Conservation (phyloP, 2,888 invertebrate genomes). For the Drosophila cracens region DNA sequence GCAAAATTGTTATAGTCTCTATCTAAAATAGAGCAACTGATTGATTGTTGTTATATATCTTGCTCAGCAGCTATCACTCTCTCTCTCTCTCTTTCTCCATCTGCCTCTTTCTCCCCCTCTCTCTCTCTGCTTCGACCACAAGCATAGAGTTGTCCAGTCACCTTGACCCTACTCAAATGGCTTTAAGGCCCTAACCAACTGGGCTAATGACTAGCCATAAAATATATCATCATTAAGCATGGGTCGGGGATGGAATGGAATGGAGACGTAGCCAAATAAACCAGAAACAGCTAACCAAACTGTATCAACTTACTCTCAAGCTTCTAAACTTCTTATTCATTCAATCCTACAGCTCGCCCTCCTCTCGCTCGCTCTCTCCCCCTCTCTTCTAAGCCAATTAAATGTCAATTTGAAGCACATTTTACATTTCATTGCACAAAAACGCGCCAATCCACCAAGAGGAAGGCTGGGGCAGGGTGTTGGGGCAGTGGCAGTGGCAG, state of each 20-base stretch:
- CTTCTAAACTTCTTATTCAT: constrained; percentile 36
- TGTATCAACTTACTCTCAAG: constrained; percentile 54
- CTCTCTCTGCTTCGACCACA: constrained; percentile 15
- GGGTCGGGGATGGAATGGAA: not conserved
- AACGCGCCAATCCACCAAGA: constrained; percentile 53
- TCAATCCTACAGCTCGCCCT: not conserved
- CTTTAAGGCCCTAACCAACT: constrained; percentile 37
- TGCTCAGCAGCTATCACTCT: not conserved
- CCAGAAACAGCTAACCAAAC: constrained; percentile 22
- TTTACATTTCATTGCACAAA: constrained; percentile 73
- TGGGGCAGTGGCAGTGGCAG: not conserved
- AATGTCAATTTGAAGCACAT: constrained; percentile 68
- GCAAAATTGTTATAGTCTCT: not conserved
- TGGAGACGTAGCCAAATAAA: constrained; percentile 1
- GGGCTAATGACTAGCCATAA: constrained; percentile 63
- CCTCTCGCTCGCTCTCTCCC: not conserved
- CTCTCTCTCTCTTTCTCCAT: not conserved
- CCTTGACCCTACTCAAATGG: constrained; percentile 59
- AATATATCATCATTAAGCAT: constrained; percentile 71
- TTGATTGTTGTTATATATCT: constrained; percentile 50
- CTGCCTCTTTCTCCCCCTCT: not conserved
- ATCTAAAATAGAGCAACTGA: constrained; percentile 26
- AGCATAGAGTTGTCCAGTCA: constrained; percentile 54
- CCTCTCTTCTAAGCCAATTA: constrained; percentile 61
- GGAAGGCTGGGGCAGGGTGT: not conserved